Evolutionary conservation across 2,797 vertebrate genomes (phyloP).

Genomic region (Falco biarmicus): DNA sequence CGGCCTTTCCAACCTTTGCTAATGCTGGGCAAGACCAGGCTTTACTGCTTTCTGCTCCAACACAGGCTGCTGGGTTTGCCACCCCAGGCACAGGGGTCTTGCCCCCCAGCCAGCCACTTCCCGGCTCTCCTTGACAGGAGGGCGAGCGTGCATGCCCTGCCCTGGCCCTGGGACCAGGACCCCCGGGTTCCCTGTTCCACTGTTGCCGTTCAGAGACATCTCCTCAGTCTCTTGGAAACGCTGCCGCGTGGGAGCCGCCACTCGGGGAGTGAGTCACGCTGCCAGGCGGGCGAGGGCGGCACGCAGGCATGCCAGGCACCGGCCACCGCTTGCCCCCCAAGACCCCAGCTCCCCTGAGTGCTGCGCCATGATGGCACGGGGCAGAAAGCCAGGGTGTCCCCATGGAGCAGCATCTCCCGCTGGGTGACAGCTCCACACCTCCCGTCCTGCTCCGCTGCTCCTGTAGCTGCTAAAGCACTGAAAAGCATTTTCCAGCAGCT

Average conservation of each 20-base stretch:
- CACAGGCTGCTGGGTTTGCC: fast-evolving
- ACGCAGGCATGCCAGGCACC: not conserved
- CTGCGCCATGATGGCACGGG: fast-evolving
- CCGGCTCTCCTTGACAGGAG: fast-evolving
- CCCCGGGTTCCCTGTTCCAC: not conserved
- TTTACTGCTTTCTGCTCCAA: not conserved
- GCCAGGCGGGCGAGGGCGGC: not conserved
- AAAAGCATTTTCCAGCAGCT: not conserved
- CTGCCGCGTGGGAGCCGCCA: not conserved
- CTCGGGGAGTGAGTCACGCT: not conserved
- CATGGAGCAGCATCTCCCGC: fast-evolving
- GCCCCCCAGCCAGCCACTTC: not conserved
- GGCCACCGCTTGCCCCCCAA: not conserved
- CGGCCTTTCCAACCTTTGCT: not conserved
- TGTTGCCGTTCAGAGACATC: not conserved
- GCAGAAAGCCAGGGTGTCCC: not conserved
- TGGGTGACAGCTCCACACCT: not conserved
- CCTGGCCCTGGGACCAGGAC: not conserved
- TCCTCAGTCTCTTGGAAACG: conserved; percentile 8
- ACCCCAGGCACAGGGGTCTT: not conserved
- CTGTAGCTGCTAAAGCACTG: fast-evolving
- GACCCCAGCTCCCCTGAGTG: not conserved
- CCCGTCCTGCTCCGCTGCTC: fast-evolving
- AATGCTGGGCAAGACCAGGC: not conserved
- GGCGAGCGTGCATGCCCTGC: fast-evolving